Percentiles rank a stretch among this genome's conserved stretches.
Evolutionary conservation across 2,888 invertebrate species (phyloP).

Genomic region (Sclerodermus sp.): DNA sequence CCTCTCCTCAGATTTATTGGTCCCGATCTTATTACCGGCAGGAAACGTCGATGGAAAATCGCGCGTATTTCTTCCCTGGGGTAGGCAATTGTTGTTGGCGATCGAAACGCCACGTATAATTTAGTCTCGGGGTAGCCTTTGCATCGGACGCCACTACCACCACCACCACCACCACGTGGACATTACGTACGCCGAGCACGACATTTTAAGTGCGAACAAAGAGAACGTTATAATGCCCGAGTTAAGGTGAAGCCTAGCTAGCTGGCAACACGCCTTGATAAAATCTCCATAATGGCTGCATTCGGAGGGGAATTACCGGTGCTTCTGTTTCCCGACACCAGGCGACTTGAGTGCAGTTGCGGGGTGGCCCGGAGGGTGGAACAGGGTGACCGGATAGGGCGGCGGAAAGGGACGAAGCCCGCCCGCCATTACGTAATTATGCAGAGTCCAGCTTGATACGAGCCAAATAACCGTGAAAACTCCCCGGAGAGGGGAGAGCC

Average conservation of each 20-base stretch:
- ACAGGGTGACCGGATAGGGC: conserved; percentile 6
- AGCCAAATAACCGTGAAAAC: conserved; percentile 34
- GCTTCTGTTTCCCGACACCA: conserved; percentile 36
- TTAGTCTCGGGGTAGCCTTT: too few species aligned
- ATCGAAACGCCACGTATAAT: too few species aligned
- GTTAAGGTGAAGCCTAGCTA: conserved; percentile 36
- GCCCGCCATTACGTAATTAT: conserved; percentile 44
- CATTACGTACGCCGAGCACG: conserved; percentile 8
- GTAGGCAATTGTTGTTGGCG: too few species aligned
- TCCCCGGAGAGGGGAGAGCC: conserved; percentile 13
- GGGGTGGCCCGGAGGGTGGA: conserved; percentile 5
- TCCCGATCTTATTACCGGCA: too few species aligned
- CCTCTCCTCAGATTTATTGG: too few species aligned
- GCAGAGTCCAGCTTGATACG: conserved; percentile 35
- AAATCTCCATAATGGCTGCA: conserved; percentile 49
- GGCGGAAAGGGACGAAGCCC: background rate
- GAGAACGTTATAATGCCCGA: conserved; percentile 28
- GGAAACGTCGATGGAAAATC: too few species aligned
- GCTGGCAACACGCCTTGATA: conserved; percentile 44
- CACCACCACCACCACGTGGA: too few species aligned
- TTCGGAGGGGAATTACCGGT: conserved; percentile 41
- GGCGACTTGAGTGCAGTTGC: conserved; percentile 23
- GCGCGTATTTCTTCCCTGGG: too few species aligned
- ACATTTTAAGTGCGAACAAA: conserved; percentile 26
- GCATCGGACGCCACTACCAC: too few species aligned